Conservation (phyloP, 2,113 vertebrate genomes). For the Dendrocopos noguchii region DNA sequence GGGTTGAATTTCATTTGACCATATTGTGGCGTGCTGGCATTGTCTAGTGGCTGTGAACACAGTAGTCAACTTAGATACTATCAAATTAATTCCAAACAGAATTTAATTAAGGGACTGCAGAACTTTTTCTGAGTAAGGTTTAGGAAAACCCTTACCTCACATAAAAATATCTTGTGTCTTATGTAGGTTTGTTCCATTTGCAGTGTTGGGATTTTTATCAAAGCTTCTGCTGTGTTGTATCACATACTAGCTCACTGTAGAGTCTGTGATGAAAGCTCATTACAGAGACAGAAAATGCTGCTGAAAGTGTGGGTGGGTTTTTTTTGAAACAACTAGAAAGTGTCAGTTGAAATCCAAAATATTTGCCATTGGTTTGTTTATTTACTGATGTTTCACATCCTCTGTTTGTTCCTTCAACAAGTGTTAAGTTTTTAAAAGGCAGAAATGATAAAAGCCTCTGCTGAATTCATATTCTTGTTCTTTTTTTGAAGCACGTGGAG, state of each 20-base stretch:
- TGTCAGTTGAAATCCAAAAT: neutral
- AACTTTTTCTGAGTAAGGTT: neutral
- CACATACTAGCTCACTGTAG: accelerated
- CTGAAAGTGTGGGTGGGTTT: neutral
- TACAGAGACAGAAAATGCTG: neutral
- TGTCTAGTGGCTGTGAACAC: constrained; percentile 9
- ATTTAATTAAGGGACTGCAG: constrained; percentile 20
- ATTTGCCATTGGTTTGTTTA: neutral
- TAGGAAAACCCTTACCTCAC: neutral
- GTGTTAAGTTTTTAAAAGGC: neutral
- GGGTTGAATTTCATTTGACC: neutral
- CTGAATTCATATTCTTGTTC: neutral
- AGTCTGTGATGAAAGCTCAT: neutral
- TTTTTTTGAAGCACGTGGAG: neutral
- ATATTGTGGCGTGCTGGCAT: neutral
- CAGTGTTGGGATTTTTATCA: neutral
- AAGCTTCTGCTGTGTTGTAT: neutral
- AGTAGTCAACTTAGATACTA: neutral
- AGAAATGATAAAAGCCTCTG: neutral
- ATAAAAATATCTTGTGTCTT: neutral
- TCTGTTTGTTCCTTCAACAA: neutral
- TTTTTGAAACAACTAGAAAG: neutral
- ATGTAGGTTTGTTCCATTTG: neutral
- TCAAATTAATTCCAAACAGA: constrained; percentile 10
- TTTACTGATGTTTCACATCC: neutral